Evolutionary conservation across 2,113 vertebrate species (phyloP), one percentile per base, ranked within the genome.

Genomic region (Lepus timidus): DNA sequence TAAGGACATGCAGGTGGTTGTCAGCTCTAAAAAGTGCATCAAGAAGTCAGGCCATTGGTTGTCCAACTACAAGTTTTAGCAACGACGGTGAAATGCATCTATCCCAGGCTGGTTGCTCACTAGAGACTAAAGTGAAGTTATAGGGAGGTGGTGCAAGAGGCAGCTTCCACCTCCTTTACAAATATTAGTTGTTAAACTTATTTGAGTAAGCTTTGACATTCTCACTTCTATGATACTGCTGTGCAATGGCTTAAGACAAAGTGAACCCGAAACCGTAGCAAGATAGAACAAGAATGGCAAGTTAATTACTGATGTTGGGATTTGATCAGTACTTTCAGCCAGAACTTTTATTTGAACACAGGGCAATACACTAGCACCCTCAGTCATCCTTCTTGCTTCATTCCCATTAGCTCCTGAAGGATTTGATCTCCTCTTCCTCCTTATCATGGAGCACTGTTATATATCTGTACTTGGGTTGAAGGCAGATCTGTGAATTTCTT

Each of bases 291-390:
- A 86, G 80, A 82, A 33, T 6, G 36, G 25, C 49, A 68, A 27
- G 25, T 31, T 89, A 58, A 76, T 61, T 94, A 33, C 58, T 27
- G 33, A 88, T 16, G 36, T 20, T 88, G 49, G 62, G 61, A 85
- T 91, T 52, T 65, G 68, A 51, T 76, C 83, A 27, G 31, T 88
- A 52, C 88, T 62, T 70, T 82, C 44, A 74, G 31, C 51, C 89
- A 68, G 76, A 94, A 85, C 55, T 85, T 85, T 58, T 23, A 36
- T 70, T 88, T 82, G 88, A 67, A 74, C 78, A 61, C 49, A 89
- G 76, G 71, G 51, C 14, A 27, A 76, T 67, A 55, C 20, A 44
- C 51, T 61, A 29, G 9, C 12, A 51, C 9, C 52, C 20, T 85
- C 13, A 62, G 25, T 62, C 16, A 22, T 19, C 58, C 31, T 71